Conservation (phyloP, 2,888 invertebrate species). For the Pteria penguin region DNA sequence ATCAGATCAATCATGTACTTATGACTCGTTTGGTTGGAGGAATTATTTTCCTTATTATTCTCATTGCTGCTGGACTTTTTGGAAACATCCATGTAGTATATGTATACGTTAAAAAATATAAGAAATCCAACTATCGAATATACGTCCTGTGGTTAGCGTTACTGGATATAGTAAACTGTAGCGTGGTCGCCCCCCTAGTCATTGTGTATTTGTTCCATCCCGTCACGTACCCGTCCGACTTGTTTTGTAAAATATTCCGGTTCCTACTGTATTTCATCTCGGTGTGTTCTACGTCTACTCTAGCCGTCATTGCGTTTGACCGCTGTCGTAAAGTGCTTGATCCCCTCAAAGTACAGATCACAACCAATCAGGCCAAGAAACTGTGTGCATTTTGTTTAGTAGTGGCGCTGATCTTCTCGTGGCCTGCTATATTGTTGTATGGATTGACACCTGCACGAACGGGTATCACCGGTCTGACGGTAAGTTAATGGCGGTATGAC, state of each 20-base stretch:
- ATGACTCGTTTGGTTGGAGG: slow-evolving; percentile 40
- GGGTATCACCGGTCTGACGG: slow-evolving; percentile 29
- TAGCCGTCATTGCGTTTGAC: slow-evolving; percentile 66
- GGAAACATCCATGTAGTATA: slow-evolving; percentile 66
- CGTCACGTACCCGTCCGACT: slow-evolving; percentile 58
- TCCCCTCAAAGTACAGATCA: slow-evolving; percentile 52
- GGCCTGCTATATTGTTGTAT: slow-evolving; percentile 48
- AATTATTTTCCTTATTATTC: slow-evolving; percentile 26
- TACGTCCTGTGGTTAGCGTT: slow-evolving; percentile 65
- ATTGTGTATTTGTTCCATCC: slow-evolving; percentile 64
- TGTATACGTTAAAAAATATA: slow-evolving; percentile 58
- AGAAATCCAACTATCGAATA: slow-evolving; percentile 57
- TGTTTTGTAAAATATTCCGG: slow-evolving; percentile 61
- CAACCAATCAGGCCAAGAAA: slow-evolving; percentile 48
- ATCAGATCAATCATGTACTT: slow-evolving; percentile 26
- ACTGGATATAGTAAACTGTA: slow-evolving; percentile 63
- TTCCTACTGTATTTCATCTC: slow-evolving; percentile 56
- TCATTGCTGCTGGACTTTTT: slow-evolving; percentile 61
- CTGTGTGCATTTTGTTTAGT: slow-evolving; percentile 42
- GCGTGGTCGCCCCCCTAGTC: slow-evolving; percentile 65
- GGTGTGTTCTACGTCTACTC: slow-evolving; percentile 56
- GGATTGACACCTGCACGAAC: slow-evolving; percentile 30
- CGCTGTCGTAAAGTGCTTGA: slow-evolving; percentile 52
- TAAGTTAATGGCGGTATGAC: too few species aligned
- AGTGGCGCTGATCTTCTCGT: slow-evolving; percentile 40